Conservation (phyloP, 2,888 invertebrate species). For the Acheta domesticus region DNA sequence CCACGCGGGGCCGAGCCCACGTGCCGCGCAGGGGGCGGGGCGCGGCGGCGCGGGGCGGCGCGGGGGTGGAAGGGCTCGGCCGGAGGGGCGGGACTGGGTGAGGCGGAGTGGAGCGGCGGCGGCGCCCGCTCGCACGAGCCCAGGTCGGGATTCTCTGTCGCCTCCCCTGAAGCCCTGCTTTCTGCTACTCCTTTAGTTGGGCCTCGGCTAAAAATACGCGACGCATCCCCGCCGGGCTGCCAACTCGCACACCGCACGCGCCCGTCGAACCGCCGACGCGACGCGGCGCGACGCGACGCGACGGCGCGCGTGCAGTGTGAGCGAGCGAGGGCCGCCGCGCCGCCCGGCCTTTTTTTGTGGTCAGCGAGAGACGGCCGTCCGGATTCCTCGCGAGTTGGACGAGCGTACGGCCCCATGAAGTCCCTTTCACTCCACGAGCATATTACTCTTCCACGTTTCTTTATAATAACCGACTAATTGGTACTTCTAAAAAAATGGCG, state of each 20-base stretch:
- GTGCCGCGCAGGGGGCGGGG: too few species aligned
- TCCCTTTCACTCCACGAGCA: too few species aligned
- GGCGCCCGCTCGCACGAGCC: neutral
- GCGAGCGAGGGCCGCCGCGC: neutral
- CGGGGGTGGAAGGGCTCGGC: too few species aligned
- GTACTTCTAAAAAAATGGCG: too few species aligned
- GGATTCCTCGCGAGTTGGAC: neutral
- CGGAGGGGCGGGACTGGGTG: too few species aligned
- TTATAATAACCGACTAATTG: too few species aligned
- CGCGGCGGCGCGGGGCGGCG: too few species aligned
- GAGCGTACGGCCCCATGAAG: too few species aligned
- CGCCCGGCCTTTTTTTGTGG: neutral
- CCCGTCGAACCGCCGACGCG: neutral
- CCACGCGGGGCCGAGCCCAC: too few species aligned
- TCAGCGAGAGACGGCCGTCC: neutral
- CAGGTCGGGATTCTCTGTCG: slow-evolving; percentile 3
- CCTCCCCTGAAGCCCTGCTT: slow-evolving; percentile 18
- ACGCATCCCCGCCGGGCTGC: slow-evolving; percentile 8
- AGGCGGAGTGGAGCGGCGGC: too few species aligned
- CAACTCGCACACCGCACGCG: neutral
- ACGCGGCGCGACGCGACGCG: neutral
- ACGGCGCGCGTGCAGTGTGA: neutral
- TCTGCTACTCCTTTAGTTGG: slow-evolving; percentile 7
- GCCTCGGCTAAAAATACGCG: slow-evolving; percentile 12
- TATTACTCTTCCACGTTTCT: too few species aligned